Conservation (phyloP, 53 echinoderm and acorn worm genomes). For the Arbacia lixula region DNA sequence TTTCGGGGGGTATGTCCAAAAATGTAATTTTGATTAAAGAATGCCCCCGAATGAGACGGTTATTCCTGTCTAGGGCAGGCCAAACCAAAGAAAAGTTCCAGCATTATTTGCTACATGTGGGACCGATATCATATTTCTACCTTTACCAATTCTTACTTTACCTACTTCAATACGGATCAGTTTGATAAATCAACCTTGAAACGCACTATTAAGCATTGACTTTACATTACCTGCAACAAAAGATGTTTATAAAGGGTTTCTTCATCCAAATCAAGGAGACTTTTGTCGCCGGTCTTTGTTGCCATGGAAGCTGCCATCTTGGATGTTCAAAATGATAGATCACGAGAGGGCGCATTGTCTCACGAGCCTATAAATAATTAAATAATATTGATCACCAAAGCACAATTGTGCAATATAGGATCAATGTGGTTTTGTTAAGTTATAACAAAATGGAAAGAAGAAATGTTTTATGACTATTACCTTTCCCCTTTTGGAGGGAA, state of each 20-base stretch:
- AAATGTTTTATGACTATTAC: too few species aligned
- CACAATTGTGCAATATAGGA: too few species aligned
- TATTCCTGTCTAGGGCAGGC: too few species aligned
- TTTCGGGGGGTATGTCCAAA: too few species aligned
- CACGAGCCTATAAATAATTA: not conserved
- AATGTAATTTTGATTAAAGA: too few species aligned
- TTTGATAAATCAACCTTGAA: not conserved
- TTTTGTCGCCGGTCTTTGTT: constrained; percentile 26
- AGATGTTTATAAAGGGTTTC: constrained; percentile 47
- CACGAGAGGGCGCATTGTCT: not conserved
- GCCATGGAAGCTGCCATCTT: constrained; percentile 40
- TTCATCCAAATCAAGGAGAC: constrained; percentile 41
- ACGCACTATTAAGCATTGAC: not conserved
- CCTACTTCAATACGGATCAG: not conserved
- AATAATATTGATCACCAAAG: too few species aligned
- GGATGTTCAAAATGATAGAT: not conserved
- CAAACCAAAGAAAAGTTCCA: not conserved
- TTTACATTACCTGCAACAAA: constrained; percentile 18
- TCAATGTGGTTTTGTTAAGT: too few species aligned
- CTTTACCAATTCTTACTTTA: not conserved
- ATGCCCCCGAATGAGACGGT: too few species aligned
- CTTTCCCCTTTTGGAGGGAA: too few species aligned
- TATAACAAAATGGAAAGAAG: too few species aligned
- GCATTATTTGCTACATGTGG: not conserved
- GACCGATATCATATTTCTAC: not conserved